A percentile compares a stretch with the other conserved stretches of the same genome.
These are phyloP conservation scores for Propsilocerus akamusi DNA, from an alignment of 1,140 invertebrate species.

Conservation along the genomic window DNA sequence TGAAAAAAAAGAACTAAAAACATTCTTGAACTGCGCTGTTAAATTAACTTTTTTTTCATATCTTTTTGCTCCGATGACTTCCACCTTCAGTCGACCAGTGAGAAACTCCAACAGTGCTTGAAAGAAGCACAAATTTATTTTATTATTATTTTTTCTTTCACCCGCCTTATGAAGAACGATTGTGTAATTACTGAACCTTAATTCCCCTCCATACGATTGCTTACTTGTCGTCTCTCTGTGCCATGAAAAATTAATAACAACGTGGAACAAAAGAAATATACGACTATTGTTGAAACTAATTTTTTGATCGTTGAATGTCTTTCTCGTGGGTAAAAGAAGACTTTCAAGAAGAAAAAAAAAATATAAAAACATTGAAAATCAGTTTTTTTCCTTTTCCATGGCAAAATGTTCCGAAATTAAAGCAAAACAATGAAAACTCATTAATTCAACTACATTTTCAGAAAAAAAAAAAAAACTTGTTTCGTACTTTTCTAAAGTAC, in stretches of 20 bases:
- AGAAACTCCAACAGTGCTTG: neutral
- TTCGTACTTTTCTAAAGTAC: too few species aligned
- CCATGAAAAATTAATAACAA: constrained; percentile 2
- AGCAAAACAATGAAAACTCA: neutral
- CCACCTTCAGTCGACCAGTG: neutral
- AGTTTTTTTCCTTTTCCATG: too few species aligned
- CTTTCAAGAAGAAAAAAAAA: neutral
- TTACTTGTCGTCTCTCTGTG: too few species aligned
- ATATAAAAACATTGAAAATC: too few species aligned
- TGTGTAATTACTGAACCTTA: constrained; percentile 4
- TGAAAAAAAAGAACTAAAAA: too few species aligned
- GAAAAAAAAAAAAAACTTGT: too few species aligned
- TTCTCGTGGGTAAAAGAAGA: neutral
- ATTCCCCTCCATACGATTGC: neutral
- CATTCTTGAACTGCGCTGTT: too few species aligned
- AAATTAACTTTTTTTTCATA: neutral
- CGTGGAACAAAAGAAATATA: neutral
- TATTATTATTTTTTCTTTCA: neutral
- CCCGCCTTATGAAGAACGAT: too few species aligned
- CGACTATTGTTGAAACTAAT: neutral
- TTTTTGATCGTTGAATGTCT: neutral
- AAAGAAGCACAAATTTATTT: neutral
- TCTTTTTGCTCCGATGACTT: neutral
- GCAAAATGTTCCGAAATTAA: too few species aligned
- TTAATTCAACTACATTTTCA: constrained; percentile 1